Evolutionary conservation across 1,140 invertebrate species (phyloP).

Genomic region (Drosophila kepulauana): DNA sequence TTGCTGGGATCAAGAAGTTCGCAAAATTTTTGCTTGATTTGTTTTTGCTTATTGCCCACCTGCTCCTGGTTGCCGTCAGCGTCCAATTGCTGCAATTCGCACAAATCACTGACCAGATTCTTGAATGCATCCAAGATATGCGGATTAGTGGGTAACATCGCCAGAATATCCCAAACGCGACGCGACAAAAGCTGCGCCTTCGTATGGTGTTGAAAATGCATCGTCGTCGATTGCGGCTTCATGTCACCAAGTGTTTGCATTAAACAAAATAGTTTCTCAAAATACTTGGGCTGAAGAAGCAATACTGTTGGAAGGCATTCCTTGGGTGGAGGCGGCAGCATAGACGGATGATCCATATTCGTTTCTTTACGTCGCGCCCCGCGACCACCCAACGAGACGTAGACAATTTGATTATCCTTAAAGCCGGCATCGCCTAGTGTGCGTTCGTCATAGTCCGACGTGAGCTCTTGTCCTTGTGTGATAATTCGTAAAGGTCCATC

Average conservation of each 20-base stretch:
- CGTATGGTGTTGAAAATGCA: slow-evolving; percentile 92
- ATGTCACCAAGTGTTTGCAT: slow-evolving; percentile 95
- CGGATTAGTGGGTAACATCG: slow-evolving; percentile 95
- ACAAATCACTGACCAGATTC: slow-evolving; percentile 87
- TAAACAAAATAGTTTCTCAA: slow-evolving; percentile 94
- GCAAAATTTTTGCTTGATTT: slow-evolving; percentile 86
- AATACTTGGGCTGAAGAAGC: slow-evolving; percentile 93
- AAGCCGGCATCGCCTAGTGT: slow-evolving; percentile 95
- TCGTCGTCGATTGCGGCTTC: slow-evolving; percentile 89
- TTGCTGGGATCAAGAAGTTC: slow-evolving; percentile 93
- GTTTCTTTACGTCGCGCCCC: slow-evolving; percentile 90
- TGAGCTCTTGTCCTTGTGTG: slow-evolving; percentile 96
- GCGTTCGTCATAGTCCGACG: slow-evolving; percentile 97
- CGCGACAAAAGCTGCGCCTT: slow-evolving; percentile 96
- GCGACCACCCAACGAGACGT: slow-evolving; percentile 94
- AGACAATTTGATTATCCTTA: slow-evolving; percentile 95
- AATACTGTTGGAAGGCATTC: slow-evolving; percentile 94
- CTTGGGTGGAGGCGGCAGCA: slow-evolving; percentile 91
- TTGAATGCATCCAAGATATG: slow-evolving; percentile 93
- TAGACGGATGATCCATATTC: slow-evolving; percentile 90
- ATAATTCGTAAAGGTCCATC: slow-evolving; percentile 96
- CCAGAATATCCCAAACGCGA: slow-evolving; percentile 96
- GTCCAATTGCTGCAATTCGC: slow-evolving; percentile 60
- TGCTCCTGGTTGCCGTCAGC: slow-evolving; percentile 51
- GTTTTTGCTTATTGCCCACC: slow-evolving; percentile 68